These are phyloP conservation scores for Chelonus formosanus DNA, from an alignment of 2,888 invertebrate genomes.

Conservation along the genomic window DNA sequence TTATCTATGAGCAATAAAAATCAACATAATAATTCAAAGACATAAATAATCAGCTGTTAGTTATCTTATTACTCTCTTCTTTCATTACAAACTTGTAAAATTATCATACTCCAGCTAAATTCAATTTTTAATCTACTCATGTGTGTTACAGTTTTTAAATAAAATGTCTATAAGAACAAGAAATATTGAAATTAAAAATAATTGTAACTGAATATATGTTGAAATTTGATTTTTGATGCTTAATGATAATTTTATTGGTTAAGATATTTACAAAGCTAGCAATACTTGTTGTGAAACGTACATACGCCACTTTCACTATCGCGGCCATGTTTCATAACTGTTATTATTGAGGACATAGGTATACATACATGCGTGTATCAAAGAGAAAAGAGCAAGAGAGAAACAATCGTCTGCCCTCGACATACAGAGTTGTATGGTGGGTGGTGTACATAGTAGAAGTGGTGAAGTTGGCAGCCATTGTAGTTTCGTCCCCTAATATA, in stretches of 20 bases:
- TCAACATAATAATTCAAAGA: conserved; percentile 21
- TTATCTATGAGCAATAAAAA: conserved; percentile 34
- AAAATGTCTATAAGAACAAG: too few species aligned
- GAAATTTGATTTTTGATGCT: too few species aligned
- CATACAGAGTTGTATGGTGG: conserved; percentile 21
- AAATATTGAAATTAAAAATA: background rate
- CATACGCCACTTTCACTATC: conserved; percentile 64
- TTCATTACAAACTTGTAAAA: too few species aligned
- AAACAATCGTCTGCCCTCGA: conserved; percentile 30
- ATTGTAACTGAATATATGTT: background rate
- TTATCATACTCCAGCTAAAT: too few species aligned
- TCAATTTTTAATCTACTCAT: too few species aligned
- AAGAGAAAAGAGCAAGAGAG: conserved; percentile 36
- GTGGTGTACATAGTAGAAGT: conserved; percentile 8
- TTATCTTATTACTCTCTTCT: too few species aligned
- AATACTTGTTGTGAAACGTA: conserved; percentile 57
- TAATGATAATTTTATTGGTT: conserved; percentile 25
- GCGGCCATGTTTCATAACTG: conserved; percentile 64
- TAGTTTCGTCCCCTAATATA: conserved; percentile 3
- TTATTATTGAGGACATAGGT: conserved; percentile 64
- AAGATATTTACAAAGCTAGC: conserved; percentile 37
- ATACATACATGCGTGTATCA: conserved; percentile 38
- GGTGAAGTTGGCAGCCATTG: conserved; percentile 10
- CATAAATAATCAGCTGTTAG: too few species aligned
- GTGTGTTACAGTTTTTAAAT: too few species aligned